Base-by-base conservation (phyloP, 2,797 vertebrate genomes). In the Limnodromus scolopaceus region DNA sequence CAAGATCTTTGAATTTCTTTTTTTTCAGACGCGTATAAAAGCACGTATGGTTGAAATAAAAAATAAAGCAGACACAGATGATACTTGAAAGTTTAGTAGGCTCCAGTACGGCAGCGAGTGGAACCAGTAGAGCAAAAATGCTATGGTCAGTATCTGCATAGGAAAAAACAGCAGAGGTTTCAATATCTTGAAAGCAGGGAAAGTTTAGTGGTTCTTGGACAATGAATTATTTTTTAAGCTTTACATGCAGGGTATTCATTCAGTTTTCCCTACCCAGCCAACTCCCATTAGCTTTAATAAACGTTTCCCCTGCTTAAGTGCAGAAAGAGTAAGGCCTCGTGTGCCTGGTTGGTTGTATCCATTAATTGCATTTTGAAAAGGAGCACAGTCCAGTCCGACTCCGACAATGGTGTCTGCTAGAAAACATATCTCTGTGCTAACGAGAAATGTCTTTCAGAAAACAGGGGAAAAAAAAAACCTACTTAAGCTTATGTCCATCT, bases 61-160 rank as follows among this genome's bases (percentile, higher is more conserved):
- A 97, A 97, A 78, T 85, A 96, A 97, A 97, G 43, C 72, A 95
- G 86, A 96, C 71, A 85, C 64, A 97, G 94, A 97, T 92, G 92
- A 98, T 43, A 84, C 82, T 87, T 87, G 75, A 91, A 96, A 97
- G 81, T 93, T 92, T 61, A 36, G 51, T 22, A 93, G 69, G 41
- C 68, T 89, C 72, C 45, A 84, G 25, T 55, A 75, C 1, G 17
- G 60, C 69, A 95, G 49, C 1, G 8, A 84, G 14, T 10, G 36
- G 57, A 96, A 88, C 72, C 72, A 78, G 72, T 57, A 61, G 43
- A 39, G 46, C 25, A 81, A 76, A 91, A 84, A 51, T 64, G 48
- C n/a, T 91, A 60, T 10, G 30, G 71, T 75, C 76, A 66, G 45
- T 55, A 80, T 80, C 66, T 38, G 5, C 32, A 34, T 6, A 84